A percentile compares a stretch with the other conserved stretches of the same genome.
These are phyloP conservation scores for Lutjanus campechanus DNA, from an alignment of 2,797 vertebrate genomes.

Conservation along the genomic window DNA sequence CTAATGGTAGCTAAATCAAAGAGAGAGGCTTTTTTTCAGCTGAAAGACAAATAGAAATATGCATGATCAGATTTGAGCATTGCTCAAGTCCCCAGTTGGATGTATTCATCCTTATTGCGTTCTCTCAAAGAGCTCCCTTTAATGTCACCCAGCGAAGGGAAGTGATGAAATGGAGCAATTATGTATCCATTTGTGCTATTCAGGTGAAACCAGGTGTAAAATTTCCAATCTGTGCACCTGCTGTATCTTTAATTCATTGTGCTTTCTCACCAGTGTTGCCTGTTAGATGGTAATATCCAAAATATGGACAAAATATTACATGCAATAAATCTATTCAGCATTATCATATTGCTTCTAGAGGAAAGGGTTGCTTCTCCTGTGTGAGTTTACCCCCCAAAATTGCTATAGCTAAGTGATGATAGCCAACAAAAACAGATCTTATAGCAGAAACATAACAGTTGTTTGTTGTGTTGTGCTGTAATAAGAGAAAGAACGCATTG, in stretches of 20 bases:
- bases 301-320: conserved; percentile 75
- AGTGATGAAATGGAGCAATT: conserved; percentile 86
- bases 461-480: conserved; percentile 43
- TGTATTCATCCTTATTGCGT: conserved; percentile 72
- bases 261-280: conserved; percentile 80
- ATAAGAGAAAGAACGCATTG: conserved; percentile 49
- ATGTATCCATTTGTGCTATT: conserved; percentile 84
- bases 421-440: conserved; percentile 41
- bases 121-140: conserved; percentile 72
- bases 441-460: conserved; percentile 24
- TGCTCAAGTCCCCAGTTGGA: conserved; percentile 61
- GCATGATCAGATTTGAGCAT: conserved; percentile 68
- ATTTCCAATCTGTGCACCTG: conserved; percentile 85
- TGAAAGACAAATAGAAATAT: conserved; percentile 75
- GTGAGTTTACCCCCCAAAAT: conserved; percentile 29
- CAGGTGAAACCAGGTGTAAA: conserved; percentile 86
- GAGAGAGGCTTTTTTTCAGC: conserved; percentile 30
- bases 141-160: conserved; percentile 76
- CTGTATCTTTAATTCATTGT: conserved; percentile 78
- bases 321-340: conserved; percentile 75
- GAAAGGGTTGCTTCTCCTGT: conserved; percentile 30
- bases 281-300: conserved; percentile 79
- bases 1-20: conserved; percentile 70
- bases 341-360: conserved; percentile 56
- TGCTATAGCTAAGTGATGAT: conserved; percentile 43